These are phyloP conservation scores for Thalassophryne amazonica DNA, from an alignment of 2,797 vertebrate genomes.

Conservation along the genomic window DNA sequence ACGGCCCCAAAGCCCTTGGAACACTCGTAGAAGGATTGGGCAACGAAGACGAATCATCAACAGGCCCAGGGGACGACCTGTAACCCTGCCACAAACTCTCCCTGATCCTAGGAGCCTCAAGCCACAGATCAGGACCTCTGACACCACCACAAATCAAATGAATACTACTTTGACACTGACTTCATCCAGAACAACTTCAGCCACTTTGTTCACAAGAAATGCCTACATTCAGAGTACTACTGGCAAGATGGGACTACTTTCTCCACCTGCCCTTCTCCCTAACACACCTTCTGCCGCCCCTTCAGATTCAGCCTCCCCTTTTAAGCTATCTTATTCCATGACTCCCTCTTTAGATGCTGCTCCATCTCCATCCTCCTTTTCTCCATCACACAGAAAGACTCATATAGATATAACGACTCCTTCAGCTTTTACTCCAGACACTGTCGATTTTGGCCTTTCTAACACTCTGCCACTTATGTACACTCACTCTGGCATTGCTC, in stretches of 20 bases:
- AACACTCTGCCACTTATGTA: constrained; percentile 13
- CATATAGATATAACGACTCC: constrained; percentile 51
- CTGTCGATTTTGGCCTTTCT: constrained; percentile 19
- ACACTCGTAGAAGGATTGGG: constrained; percentile 57
- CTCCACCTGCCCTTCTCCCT: constrained; percentile 7
- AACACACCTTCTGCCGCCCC: constrained; percentile 8
- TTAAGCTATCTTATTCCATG: neutral
- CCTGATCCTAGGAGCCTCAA: constrained; percentile 21
- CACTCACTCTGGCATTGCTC: constrained; percentile 14
- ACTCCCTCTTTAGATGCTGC: constrained; percentile 2
- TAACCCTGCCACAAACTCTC: constrained; percentile 31
- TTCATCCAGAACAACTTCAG: constrained; percentile 26
- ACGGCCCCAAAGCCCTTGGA: constrained; percentile 55
- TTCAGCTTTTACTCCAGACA: constrained; percentile 32
- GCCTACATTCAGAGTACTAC: neutral
- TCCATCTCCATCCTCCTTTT: constrained; percentile 20
- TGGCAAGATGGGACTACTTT: constrained; percentile 7
- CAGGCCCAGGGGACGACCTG: constrained; percentile 44
- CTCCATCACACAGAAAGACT: constrained; percentile 19
- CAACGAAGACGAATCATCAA: constrained; percentile 55
- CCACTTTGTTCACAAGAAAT: constrained; percentile 1
- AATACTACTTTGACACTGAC: neutral
- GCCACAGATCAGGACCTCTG: constrained; percentile 24
- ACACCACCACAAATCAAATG: constrained; percentile 11
- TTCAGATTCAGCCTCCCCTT: constrained; percentile 19